Evolutionary conservation across 2,113 vertebrate genomes (phyloP), one percentile per base, ranked within the genome.

Genomic region (Gadus chalcogrammus): DNA sequence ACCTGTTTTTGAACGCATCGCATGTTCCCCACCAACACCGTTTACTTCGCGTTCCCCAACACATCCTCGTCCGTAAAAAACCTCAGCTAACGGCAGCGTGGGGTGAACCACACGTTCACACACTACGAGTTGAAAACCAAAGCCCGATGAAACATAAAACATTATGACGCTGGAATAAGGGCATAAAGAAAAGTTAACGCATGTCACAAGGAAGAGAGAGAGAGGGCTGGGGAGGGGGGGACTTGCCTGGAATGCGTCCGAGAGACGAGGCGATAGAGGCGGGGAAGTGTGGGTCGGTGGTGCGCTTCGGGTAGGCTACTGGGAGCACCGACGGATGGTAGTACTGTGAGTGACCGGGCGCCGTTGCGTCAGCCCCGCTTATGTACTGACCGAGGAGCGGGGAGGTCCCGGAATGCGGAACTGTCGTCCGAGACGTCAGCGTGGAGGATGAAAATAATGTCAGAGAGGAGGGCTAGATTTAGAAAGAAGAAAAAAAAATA

Each of bases 361-460:
- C 6, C 31, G 31, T 35, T 35, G 31, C 31, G 6, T 35, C 31
- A 35, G 31, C 31, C 31, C 31, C 42, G 42, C 42, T 48, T 48
- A 48, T 9, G 42, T 48, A 91, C 83, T 84, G 78, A 81, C 86
- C 90, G 24, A 35, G 31, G 6, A 35, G 4, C 86, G 92, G 82
- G 89, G 91, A 91, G 86, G 93, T 92, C 90, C 87, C 80, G 94
- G 95, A 96, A 96, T 95, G 95, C 95, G 95, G 95, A 96, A 94
- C 91, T 92, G 89, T 83, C 83, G 88, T 84, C 86, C 87, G 86
- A 91, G 91, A 95, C 94, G 94, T 94, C 90, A 95, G 91, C 91
- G 85, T 70, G 77, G 82, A 83, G 78, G 82, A 83, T 87, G 88
- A 87, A 87, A 85, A 85, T 84, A 83, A 80, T 79, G 75, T 27